Base-by-base conservation (phyloP, 92 coral and sea anemone species). In the Paragorgia papillata region DNA sequence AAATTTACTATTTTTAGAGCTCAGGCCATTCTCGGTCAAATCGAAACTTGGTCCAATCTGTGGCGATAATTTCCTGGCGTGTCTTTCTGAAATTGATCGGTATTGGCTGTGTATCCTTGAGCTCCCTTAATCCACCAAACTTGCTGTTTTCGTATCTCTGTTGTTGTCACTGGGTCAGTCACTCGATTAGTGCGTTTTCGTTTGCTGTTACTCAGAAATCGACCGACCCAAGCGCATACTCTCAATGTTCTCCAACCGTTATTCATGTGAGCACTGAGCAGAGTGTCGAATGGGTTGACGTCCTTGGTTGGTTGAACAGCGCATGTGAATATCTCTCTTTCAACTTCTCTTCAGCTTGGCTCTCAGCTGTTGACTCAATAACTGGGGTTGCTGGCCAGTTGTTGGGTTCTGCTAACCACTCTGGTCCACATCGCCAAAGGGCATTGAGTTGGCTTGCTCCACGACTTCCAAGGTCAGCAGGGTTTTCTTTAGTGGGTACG, bases 31-130 rank as follows among this genome's bases (percentile, higher is more conserved):
- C 74, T 55, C 79, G 66, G 79, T 58, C 34, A 2, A 37, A 10
- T 14, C 29, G 49, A 79, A 66, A 62, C 0, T 84, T 84, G 88
- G 80, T 84, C 88, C 74, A 79, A 84, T 74, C 57, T 75, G 60
- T 34, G 51, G 76, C 19, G 4, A 73, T 19, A 82, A 82, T 82
- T 84, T 79, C 88, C 87, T 66, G 57, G 84, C 75, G 84, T 22
- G 4, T 62, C 31, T 13, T 34, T 28, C 41, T 28, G 68, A 8
- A 17, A 17, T 51, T 51, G 21, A 5, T 5, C 8, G 58, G 6
- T 37, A 10, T 51, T 51, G 58, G 58, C 17, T 17, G 6, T 7
- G 4, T 51, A n/a, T 17, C 19, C 10, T 33, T 30, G 20, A 17
- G 68, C 34, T 33, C 68, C 6, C 7, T 53, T 24, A 17, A 24